Evolutionary conservation across 2,113 vertebrate genomes (phyloP).

Genomic region (Antechinus flavipes): DNA sequence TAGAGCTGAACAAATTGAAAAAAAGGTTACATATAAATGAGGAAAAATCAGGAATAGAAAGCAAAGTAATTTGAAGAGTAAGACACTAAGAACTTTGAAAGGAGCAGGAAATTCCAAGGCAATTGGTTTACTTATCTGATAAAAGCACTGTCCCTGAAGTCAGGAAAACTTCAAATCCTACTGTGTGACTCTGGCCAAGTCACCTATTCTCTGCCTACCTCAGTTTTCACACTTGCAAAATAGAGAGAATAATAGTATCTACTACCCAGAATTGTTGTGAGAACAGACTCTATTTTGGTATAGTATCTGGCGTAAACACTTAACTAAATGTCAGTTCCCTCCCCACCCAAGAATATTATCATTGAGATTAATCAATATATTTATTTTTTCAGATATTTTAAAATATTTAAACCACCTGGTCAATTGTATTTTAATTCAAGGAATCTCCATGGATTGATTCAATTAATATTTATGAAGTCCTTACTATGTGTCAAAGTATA

Average conservation of each 20-base stretch:
- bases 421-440: not conserved
- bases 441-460: not conserved
- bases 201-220: not conserved
- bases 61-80: not conserved
- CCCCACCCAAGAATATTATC: constrained; percentile 24
- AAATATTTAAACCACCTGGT: constrained; percentile 36
- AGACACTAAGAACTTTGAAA: not conserved
- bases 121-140: not conserved
- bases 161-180: not conserved
- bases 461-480: not conserved
- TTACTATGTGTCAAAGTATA: not conserved
- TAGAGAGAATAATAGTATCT: not conserved
- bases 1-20: constrained; percentile 3
- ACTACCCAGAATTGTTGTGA: not conserved
- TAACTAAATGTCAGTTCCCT: not conserved
- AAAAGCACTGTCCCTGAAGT: not conserved
- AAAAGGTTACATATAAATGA: not conserved
- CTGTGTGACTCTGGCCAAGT: not conserved
- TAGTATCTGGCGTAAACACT: too few relatives aligned
- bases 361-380: constrained; percentile 65
- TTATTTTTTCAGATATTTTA: constrained; percentile 56
- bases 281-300: not conserved
- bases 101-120: not conserved
- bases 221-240: not conserved
- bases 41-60: constrained; percentile 2